Evolutionary conservation across 2,113 vertebrate species (phyloP), one percentile per base, ranked within the genome.

Genomic region (Amblyopsis rosae): DNA sequence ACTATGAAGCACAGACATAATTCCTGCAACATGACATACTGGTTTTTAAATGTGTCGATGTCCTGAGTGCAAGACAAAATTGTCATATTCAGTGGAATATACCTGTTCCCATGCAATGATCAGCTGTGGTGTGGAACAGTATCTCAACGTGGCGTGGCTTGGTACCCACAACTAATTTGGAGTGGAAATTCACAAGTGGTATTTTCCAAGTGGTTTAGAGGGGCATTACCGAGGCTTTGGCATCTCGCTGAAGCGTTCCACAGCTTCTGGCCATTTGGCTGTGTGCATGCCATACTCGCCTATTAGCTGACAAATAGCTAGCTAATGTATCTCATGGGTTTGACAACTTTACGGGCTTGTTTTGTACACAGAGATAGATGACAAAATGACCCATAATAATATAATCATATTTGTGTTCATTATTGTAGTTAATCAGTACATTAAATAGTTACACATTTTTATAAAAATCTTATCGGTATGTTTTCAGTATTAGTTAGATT

Each of bases 121-220:
- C 69, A 79, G 68, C 67, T 33, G 71, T 54, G 60, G 54, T 62
- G 53, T 66, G 57, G 49, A 60, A 58, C 47, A 26, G 65, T 46
- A 72, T 67, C 59, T n/a, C 65, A 41, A 6, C 45, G 4, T 47
- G 33, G 59, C 35, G 4, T 7, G 33, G 26, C 1, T 41, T 8
- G 12, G 26, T 74, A 53, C 67, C 59, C 58, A 6, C 0, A 35
- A 19, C 59, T 57, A 57, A 50, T 63, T 62, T 67, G 50, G 64
- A 87, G 74, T 87, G 84, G 84, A 91, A 88, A 90, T 71, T 77
- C 51, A 64, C 63, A 19, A 75, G 78, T 69, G 63, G 63, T 83
- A 82, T 86, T 87, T 90, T 89, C 85, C 69, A 75, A 84, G 83
- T 76, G 80, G 78, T 89, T 86, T 80, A 67, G 73, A 81, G 59